A percentile compares a stretch with the other conserved stretches of the same genome.
phyloP scores from a whole-genome alignment of 2,797 vertebrate genomes.

The Ceyx erithaca region DNA sequence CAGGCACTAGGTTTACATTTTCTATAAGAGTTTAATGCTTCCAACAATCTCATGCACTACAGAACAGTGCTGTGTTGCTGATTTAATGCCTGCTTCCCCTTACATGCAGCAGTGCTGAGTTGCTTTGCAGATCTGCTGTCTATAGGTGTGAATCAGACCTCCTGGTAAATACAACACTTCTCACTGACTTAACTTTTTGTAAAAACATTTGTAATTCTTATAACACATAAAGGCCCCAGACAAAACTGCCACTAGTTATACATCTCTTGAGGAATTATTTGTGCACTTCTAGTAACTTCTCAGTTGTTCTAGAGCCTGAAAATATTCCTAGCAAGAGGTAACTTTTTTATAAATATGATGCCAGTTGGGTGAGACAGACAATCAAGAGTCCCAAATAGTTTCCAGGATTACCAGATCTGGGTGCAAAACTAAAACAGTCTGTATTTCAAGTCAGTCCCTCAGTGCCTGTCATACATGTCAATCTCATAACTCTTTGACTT shows the following conservation, averaged over 20 bases:
- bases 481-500: neutral
- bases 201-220: slow-evolving; percentile 15
- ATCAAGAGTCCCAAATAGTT: neutral
- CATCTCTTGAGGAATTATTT: neutral
- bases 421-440: neutral
- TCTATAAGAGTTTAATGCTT: neutral
- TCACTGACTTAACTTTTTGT: slow-evolving; percentile 3
- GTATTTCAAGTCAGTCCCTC: neutral
- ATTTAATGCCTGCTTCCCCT: neutral
- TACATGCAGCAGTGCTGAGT: neutral
- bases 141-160: neutral
- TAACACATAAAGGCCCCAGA: neutral
- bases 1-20: slow-evolving; percentile 15
- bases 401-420: neutral
- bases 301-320: neutral
- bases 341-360: neutral
- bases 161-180: neutral
- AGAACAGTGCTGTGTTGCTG: neutral
- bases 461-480: neutral
- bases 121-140: slow-evolving; percentile 2
- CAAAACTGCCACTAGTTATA: neutral
- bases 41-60: neutral
- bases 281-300: neutral
- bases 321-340: neutral
- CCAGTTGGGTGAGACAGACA: neutral